phyloP scores from a whole-genome alignment of 2,797 vertebrate species.

The Tragelaphus eurycerus region DNA sequence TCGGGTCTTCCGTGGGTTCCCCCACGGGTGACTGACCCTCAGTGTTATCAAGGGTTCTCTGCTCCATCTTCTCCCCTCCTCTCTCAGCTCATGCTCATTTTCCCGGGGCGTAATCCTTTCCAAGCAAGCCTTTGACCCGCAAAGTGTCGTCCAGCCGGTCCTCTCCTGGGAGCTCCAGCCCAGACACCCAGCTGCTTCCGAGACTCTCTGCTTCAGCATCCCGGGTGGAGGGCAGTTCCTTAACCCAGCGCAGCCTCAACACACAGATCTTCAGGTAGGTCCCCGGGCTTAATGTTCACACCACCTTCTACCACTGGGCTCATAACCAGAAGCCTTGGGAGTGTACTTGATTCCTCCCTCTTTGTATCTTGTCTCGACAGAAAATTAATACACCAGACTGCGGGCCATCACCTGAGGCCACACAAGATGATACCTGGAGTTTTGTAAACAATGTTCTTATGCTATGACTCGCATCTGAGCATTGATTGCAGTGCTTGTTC shows the following conservation, averaged over 20 bases:
- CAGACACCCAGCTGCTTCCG: not conserved
- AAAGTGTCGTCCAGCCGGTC: rapidly evolving
- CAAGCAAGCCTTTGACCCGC: not conserved
- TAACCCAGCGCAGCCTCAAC: rapidly evolving
- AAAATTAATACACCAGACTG: not conserved
- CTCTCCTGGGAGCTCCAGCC: not conserved
- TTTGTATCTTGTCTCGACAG: not conserved
- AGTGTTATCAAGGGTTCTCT: not conserved
- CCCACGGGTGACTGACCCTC: not conserved
- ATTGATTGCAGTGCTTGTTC: not conserved
- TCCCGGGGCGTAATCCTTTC: not conserved
- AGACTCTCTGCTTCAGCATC: not conserved
- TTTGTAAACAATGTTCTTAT: not conserved
- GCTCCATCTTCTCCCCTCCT: not conserved
- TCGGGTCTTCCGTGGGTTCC: not conserved
- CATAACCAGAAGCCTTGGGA: not conserved
- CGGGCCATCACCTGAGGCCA: not conserved
- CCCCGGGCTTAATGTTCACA: no score
- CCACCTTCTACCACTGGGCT: not conserved
- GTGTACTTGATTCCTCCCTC: not conserved
- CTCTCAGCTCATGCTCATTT: not conserved
- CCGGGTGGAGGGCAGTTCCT: not conserved
- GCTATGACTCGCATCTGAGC: not conserved
- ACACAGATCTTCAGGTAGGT: not conserved
- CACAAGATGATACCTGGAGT: not conserved